Evolutionary conservation across 2,797 vertebrate genomes (phyloP).

Genomic region (Amniataba percoides): DNA sequence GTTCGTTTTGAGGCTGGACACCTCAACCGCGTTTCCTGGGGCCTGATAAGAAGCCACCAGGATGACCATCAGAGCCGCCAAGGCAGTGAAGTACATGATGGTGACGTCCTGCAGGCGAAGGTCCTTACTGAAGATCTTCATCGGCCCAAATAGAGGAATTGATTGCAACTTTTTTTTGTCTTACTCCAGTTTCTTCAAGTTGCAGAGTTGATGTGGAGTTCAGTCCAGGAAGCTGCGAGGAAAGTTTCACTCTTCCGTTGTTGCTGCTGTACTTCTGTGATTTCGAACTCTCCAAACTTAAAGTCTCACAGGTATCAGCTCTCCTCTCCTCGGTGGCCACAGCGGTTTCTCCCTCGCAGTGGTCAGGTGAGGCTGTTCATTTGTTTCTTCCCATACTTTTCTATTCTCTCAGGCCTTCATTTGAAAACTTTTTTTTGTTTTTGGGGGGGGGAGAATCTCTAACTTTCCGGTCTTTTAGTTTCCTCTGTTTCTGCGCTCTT

Average conservation of each 20-base stretch:
- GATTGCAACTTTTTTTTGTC: not conserved
- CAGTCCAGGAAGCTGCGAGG: slow-evolving; percentile 4
- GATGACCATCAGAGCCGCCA: slow-evolving; percentile 91
- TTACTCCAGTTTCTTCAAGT: not conserved
- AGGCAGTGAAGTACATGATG: slow-evolving; percentile 91
- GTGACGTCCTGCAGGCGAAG: slow-evolving; percentile 88
- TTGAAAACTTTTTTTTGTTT: slow-evolving; percentile 35
- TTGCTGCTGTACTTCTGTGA: not conserved
- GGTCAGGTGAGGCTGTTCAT: slow-evolving; percentile 24
- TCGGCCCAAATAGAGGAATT: slow-evolving; percentile 32
- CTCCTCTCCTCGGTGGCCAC: slow-evolving; percentile 31
- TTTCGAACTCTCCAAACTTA: slow-evolving; percentile 17
- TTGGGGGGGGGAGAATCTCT: not conserved
- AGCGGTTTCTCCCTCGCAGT: slow-evolving; percentile 16
- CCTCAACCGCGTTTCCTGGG: slow-evolving; percentile 77
- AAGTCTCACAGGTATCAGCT: slow-evolving; percentile 8
- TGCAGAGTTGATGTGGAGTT: slow-evolving; percentile 24
- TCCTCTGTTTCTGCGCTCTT: slow-evolving; percentile 25
- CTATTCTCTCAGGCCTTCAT: slow-evolving; percentile 36
- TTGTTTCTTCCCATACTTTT: slow-evolving; percentile 26
- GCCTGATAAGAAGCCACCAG: slow-evolving; percentile 91
- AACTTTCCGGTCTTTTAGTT: slow-evolving; percentile 25
- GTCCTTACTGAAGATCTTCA: slow-evolving; percentile 81
- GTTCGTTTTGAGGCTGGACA: slow-evolving; percentile 73
- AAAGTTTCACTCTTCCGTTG: slow-evolving; percentile 17